Percentiles rank a stretch among this genome's conserved stretches.
These are phyloP conservation scores for Myiopsitta monachus DNA, from an alignment of 2,113 vertebrate species.

Conservation along the genomic window DNA sequence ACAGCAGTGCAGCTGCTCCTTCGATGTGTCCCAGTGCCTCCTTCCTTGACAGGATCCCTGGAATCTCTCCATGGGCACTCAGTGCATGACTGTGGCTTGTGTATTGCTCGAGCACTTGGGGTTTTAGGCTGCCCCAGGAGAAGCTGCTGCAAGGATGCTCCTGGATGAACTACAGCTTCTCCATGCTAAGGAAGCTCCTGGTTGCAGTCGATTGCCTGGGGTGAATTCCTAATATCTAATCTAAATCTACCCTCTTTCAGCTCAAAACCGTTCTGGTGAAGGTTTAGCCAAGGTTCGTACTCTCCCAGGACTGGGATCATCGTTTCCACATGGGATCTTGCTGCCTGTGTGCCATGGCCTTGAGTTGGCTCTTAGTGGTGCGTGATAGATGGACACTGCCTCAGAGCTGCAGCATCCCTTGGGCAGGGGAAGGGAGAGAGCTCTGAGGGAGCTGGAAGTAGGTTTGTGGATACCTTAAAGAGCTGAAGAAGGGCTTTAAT, in stretches of 20 bases:
- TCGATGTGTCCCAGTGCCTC: neutral
- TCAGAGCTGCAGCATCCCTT: neutral
- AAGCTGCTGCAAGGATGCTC: neutral
- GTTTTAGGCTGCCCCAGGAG: neutral
- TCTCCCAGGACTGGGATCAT: neutral
- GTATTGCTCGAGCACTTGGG: fast-evolving
- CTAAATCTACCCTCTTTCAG: neutral
- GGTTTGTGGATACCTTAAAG: neutral
- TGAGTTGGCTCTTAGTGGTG: fast-evolving
- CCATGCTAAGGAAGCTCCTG: neutral
- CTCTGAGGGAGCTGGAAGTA: neutral
- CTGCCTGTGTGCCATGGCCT: fast-evolving
- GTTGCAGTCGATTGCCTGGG: neutral
- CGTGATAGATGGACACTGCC: fast-evolving
- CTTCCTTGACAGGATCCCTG: neutral
- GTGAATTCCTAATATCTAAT: neutral
- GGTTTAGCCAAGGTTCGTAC: neutral
- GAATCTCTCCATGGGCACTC: neutral
- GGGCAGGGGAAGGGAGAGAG: neutral
- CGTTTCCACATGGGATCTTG: neutral
- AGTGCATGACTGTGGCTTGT: fast-evolving
- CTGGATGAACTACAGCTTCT: fast-evolving
- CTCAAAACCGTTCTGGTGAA: neutral
- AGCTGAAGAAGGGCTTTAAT: neutral
- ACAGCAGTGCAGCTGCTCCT: neutral